phyloP scores from a whole-genome alignment of 2,888 invertebrate species.

The Acleris holmiana region DNA sequence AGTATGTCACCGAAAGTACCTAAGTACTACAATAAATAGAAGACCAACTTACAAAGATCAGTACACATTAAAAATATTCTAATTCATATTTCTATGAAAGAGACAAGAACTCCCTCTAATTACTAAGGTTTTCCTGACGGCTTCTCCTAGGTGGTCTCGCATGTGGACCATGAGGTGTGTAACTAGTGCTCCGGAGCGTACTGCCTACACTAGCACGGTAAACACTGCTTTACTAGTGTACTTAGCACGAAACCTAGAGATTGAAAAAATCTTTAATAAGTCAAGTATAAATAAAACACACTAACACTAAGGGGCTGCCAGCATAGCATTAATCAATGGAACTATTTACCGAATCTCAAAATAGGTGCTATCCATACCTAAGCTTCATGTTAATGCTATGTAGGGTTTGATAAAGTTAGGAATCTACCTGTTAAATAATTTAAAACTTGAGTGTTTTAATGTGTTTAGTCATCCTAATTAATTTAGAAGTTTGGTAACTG shows the following conservation, averaged over 20 bases:
- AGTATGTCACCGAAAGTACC: conserved; percentile 79
- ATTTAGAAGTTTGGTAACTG: not conserved
- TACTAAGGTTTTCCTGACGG: conserved; percentile 77
- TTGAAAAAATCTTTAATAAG: conserved; percentile 80
- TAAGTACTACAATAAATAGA: conserved; percentile 83
- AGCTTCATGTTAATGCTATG: conserved; percentile 76
- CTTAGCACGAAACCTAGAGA: conserved; percentile 85
- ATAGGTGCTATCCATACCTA: conserved; percentile 55
- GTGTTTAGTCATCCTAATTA: conserved; percentile 14
- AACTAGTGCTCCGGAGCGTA: conserved; percentile 84
- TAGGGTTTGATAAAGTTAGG: conserved; percentile 51
- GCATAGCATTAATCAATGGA: conserved; percentile 77
- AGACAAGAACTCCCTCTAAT: conserved; percentile 73
- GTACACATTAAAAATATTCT: conserved; percentile 75
- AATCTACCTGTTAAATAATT: conserved; percentile 11
- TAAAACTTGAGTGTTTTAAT: conserved; percentile 15
- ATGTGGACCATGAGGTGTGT: conserved; percentile 79
- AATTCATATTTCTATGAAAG: conserved; percentile 69
- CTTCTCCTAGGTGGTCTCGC: conserved; percentile 81
- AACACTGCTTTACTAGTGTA: conserved; percentile 84
- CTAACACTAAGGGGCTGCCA: conserved; percentile 67
- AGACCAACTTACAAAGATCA: conserved; percentile 78
- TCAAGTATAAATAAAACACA: conserved; percentile 63
- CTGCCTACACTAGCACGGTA: conserved; percentile 83
- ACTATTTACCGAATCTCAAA: conserved; percentile 53